These are phyloP conservation scores for Halictus rubicundus DNA, from an alignment of 1,140 invertebrate species.

Conservation along the genomic window DNA sequence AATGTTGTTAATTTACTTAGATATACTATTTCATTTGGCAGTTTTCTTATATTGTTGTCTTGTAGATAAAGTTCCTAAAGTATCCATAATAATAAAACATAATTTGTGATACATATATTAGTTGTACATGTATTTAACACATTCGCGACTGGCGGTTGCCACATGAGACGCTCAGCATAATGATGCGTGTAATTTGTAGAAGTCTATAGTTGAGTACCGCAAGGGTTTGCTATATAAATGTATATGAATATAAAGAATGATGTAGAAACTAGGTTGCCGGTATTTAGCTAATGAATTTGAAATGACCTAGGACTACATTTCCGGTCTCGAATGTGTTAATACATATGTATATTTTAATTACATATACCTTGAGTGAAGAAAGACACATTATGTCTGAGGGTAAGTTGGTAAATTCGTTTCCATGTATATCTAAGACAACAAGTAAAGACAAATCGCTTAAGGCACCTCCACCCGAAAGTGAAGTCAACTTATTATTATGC, in stretches of 20 bases:
- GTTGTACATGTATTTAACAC: not conserved
- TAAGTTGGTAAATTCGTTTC: constrained; percentile 85
- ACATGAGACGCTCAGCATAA: too few relatives aligned
- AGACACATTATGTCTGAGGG: constrained; percentile 84
- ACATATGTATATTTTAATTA: not conserved
- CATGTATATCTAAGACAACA: constrained; percentile 86
- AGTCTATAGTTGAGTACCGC: too few relatives aligned
- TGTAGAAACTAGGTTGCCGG: too few relatives aligned
- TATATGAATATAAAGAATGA: too few relatives aligned
- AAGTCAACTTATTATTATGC: constrained; percentile 85
- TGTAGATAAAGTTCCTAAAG: constrained; percentile 84
- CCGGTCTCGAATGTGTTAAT: too few relatives aligned
- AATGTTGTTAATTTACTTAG: constrained; percentile 84
- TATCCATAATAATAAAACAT: constrained; percentile 55
- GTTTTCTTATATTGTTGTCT: constrained; percentile 83
- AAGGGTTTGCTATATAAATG: too few relatives aligned
- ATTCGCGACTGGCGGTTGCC: too few relatives aligned
- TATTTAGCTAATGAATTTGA: too few relatives aligned
- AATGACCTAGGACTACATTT: too few relatives aligned
- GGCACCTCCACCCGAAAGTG: constrained; percentile 86
- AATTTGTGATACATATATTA: not conserved
- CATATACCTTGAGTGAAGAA: constrained; percentile 82
- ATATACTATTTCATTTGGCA: constrained; percentile 85
- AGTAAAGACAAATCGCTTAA: constrained; percentile 85
- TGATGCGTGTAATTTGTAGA: too few relatives aligned